A percentile compares a stretch with the other conserved stretches of the same genome.
Conservation (phyloP, 2,888 invertebrate species). For the Idaea biselata region DNA sequence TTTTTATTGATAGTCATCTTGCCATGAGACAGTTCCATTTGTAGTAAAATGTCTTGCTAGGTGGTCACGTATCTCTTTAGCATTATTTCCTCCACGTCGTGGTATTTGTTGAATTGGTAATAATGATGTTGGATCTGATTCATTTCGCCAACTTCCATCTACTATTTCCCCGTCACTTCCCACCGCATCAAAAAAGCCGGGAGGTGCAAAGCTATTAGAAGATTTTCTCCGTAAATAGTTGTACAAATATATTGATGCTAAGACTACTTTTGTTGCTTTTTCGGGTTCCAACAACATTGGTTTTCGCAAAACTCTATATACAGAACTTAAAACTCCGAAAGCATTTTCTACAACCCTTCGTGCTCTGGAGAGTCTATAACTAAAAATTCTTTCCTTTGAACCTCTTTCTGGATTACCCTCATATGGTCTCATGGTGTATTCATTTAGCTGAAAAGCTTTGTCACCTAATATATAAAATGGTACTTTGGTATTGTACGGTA, state of each 20-base stretch:
- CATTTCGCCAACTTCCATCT: constrained; percentile 24
- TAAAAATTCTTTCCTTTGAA: constrained; percentile 12
- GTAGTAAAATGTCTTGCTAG: constrained; percentile 26
- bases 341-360: constrained; percentile 20
- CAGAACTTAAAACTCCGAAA: constrained; percentile 15
- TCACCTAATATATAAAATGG: constrained; percentile 21
- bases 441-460: constrained; percentile 14
- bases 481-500: constrained; percentile 18
- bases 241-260: constrained; percentile 21
- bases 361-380: constrained; percentile 17
- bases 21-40: constrained; percentile 23
- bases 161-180: constrained; percentile 22
- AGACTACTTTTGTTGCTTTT: constrained; percentile 22
- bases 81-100: constrained; percentile 20
- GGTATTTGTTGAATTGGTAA: constrained; percentile 22
- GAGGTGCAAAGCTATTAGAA: constrained; percentile 20
- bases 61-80: constrained; percentile 16
- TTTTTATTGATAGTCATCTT: constrained; percentile 5
- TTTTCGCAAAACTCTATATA: constrained; percentile 14
- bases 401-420: constrained; percentile 16
- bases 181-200: constrained; percentile 20
- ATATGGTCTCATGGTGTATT: constrained; percentile 20
- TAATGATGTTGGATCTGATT: constrained; percentile 22
- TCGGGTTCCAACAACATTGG: constrained; percentile 17
- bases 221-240: constrained; percentile 22